Evolutionary conservation across 2,113 vertebrate species (phyloP).

Genomic region (Axis porcinus): DNA sequence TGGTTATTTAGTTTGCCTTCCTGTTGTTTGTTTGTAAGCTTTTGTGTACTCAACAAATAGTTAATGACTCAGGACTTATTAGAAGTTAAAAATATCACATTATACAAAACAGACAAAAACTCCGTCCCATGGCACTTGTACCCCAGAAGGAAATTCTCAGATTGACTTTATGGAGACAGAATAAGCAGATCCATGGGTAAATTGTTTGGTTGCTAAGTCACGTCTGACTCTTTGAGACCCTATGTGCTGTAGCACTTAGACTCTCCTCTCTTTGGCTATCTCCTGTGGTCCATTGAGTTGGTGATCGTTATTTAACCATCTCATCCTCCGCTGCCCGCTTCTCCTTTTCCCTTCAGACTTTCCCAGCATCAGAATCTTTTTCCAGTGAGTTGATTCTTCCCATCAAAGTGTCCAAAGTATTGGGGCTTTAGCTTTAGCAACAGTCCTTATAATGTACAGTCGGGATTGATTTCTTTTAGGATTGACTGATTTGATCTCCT

Average conservation of each 20-base stretch:
- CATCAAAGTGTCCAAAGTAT: neutral
- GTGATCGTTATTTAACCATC: neutral
- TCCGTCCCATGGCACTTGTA: accelerated
- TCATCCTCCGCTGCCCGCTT: neutral
- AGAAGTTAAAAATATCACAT: neutral
- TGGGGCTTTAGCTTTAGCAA: neutral
- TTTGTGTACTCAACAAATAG: neutral
- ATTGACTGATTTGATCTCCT: neutral
- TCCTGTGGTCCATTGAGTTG: neutral
- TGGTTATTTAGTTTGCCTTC: neutral
- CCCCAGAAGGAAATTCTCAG: neutral
- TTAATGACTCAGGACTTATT: neutral
- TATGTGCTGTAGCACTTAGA: neutral
- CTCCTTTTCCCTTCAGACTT: neutral
- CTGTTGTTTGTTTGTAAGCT: neutral
- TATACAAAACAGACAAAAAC: neutral
- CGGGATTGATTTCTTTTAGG: neutral
- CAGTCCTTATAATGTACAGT: neutral
- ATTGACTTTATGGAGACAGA: neutral
- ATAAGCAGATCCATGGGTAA: neutral
- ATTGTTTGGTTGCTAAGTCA: neutral
- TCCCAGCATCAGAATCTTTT: neutral
- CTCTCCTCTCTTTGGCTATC: neutral
- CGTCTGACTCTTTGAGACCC: neutral
- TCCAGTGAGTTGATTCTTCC: neutral